Percentiles rank a stretch among this genome's conserved stretches.
Conservation (phyloP, 2,797 vertebrate species). For the Tapirus indicus region DNA sequence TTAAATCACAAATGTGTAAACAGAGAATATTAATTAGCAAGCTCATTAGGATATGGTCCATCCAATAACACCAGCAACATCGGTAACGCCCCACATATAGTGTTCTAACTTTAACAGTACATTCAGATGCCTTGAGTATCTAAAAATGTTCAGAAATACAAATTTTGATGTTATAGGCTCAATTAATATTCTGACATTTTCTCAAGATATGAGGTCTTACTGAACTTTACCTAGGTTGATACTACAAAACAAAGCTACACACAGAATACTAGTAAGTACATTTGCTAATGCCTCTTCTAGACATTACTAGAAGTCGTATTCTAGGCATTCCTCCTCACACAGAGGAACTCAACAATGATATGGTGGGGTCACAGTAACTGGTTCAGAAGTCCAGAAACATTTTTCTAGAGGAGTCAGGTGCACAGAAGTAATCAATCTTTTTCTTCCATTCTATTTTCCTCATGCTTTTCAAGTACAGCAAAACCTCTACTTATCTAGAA, state of each 20-base stretch:
- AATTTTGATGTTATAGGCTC: neutral
- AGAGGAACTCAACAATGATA: neutral
- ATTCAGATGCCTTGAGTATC: neutral
- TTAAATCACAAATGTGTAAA: neutral
- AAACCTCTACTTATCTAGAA: neutral
- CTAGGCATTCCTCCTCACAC: neutral
- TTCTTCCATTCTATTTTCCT: neutral
- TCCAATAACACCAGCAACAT: neutral
- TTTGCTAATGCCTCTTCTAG: neutral
- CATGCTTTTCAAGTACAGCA: neutral
- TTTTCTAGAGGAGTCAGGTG: neutral
- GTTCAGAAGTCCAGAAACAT: neutral
- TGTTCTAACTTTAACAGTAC: slow-evolving; percentile 22
- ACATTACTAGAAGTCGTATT: neutral
- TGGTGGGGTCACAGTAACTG: neutral
- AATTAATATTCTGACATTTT: neutral
- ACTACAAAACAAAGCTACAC: neutral
- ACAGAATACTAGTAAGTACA: neutral
- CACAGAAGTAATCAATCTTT: neutral
- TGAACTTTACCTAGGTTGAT: neutral
- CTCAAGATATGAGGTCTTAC: neutral
- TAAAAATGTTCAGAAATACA: slow-evolving; percentile 2
- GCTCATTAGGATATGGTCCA: neutral
- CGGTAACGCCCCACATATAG: neutral
- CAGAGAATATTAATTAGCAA: neutral